Percentiles rank a stretch among this genome's conserved stretches.
Conservation (phyloP, 2,888 invertebrate species). For the Drosophila borborema region DNA sequence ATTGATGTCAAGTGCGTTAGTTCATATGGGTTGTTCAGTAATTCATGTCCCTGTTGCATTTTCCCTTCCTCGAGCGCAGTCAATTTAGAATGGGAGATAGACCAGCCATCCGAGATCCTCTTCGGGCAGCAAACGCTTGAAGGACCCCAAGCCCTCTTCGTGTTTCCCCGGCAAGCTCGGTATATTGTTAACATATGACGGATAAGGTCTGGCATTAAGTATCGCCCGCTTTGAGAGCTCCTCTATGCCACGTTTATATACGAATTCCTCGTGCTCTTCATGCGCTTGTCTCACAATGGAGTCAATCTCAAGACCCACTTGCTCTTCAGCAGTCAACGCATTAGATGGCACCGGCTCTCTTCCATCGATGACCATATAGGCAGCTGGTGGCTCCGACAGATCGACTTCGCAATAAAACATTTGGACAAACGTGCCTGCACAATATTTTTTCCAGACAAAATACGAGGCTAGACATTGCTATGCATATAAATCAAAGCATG, state of each 20-base stretch:
- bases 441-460: background rate
- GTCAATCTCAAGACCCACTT: conserved; percentile 15
- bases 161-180: conserved; percentile 4
- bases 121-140: conserved; percentile 16
- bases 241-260: conserved; percentile 17
- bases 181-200: conserved; percentile 18
- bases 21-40: background rate
- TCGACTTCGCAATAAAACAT: conserved; percentile 12
- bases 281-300: conserved; percentile 40
- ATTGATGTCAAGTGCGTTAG: background rate
- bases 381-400: conserved; percentile 29
- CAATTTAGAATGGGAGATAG: background rate
- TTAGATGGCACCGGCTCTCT: background rate
- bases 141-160: conserved; percentile 7
- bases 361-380: conserved; percentile 43
- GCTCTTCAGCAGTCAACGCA: background rate
- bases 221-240: conserved; percentile 30
- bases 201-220: conserved; percentile 23
- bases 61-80: background rate
- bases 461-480: background rate
- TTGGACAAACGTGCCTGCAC: background rate
- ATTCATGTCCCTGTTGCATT: background rate
- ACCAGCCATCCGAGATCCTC: conserved; percentile 27
- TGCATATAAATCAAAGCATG: conserved; percentile 14
- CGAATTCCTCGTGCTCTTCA: conserved; percentile 41